Percentiles rank a stretch among this genome's conserved stretches.
phyloP scores from a whole-genome alignment of 1,140 invertebrate genomes.

The Thalassaphorura encarpata region DNA sequence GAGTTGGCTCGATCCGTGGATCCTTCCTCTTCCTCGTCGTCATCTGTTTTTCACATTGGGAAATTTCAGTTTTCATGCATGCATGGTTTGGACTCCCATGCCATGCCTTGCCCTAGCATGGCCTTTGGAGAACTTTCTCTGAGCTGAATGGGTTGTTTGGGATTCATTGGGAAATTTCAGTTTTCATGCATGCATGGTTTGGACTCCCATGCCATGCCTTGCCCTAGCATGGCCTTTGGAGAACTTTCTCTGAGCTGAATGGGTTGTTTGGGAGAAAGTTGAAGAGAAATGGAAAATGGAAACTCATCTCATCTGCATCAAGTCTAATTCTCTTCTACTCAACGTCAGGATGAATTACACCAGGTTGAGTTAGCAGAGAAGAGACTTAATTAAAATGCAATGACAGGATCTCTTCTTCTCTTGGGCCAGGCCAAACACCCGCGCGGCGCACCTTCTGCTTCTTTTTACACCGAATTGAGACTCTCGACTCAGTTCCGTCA shows the following conservation, averaged over 20 bases:
- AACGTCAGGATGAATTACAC: conserved; percentile 4
- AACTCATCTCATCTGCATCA: neutral
- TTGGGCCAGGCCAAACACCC: too few species aligned
- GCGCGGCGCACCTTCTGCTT: too few species aligned
- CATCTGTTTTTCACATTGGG: too few species aligned
- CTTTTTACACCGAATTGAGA: too few species aligned
- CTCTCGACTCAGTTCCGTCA: too few species aligned
- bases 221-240: neutral
- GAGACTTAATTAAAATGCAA: too few species aligned
- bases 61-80: neutral
- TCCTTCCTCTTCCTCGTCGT: too few species aligned
- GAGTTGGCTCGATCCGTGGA: too few species aligned
- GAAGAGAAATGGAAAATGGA: neutral
- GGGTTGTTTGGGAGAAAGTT: neutral
- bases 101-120: neutral
- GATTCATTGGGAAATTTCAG: neutral
- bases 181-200: neutral
- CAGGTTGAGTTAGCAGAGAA: too few species aligned
- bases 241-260: neutral
- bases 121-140: neutral
- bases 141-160: neutral
- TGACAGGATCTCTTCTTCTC: too few species aligned
- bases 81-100: neutral
- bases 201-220: neutral
- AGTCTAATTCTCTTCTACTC: neutral